Evolutionary conservation across 2,797 vertebrate species (phyloP).

Genomic region (Presbytis comata): DNA sequence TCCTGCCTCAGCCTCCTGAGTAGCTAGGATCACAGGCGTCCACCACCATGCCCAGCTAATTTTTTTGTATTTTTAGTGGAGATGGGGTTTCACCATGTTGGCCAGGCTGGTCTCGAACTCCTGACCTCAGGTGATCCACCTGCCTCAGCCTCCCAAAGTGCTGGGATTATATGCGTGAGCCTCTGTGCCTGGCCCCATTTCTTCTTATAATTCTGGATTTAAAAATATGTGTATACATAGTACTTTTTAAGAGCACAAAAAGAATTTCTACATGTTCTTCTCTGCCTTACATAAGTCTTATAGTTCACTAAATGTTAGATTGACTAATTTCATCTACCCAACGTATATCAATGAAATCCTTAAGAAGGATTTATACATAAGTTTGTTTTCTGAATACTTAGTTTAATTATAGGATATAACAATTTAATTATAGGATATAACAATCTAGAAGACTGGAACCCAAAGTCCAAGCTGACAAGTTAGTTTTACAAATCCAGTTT

Average conservation of each 20-base stretch:
- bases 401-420: too few species aligned
- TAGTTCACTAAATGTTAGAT: background rate
- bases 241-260: constrained; percentile 48
- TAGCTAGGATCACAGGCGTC: background rate
- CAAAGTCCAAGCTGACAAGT: background rate
- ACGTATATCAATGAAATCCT: constrained; percentile 8
- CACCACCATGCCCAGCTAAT: background rate
- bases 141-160: background rate
- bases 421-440: too few species aligned
- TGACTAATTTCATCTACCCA: background rate
- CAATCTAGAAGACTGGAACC: background rate
- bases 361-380: background rate
- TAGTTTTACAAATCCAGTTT: background rate
- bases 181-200: background rate
- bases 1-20: background rate
- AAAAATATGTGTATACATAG: background rate
- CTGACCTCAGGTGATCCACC: background rate
- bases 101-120: background rate
- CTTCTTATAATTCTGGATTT: background rate
- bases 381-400: background rate
- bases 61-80: background rate
- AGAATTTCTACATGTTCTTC: background rate
- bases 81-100: background rate
- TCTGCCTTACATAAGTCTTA: background rate
- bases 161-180: background rate